phyloP scores from a whole-genome alignment of 2,113 vertebrate species.

The Neogale vison region DNA sequence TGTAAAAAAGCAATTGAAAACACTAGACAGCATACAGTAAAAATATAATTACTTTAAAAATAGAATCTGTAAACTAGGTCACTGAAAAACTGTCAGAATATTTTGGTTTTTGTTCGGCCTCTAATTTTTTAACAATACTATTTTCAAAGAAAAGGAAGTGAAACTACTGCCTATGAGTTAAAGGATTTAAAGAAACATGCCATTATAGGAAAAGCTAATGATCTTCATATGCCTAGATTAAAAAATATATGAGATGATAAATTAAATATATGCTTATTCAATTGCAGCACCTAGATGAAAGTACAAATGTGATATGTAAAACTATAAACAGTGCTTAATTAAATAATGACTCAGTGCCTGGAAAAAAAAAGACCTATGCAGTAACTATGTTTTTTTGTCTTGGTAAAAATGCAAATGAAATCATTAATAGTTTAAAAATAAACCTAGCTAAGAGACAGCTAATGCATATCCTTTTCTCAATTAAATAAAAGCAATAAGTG shows the following conservation, averaged over 20 bases:
- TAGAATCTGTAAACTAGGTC: conserved; percentile 11
- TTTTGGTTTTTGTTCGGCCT: conserved; percentile 39
- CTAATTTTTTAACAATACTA: neutral
- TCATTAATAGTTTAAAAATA: conserved; percentile 80
- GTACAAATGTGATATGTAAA: conserved; percentile 59
- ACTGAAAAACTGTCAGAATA: conserved; percentile 31
- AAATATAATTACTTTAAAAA: conserved; percentile 44
- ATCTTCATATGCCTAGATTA: neutral
- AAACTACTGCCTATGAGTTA: neutral
- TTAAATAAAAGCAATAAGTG: conserved; percentile 70
- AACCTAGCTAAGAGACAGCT: conserved; percentile 60
- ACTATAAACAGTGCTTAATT: conserved; percentile 76
- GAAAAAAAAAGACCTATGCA: conserved; percentile 62
- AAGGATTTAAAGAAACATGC: conserved; percentile 16
- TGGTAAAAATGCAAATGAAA: conserved; percentile 81
- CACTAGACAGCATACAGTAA: neutral
- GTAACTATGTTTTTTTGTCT: conserved; percentile 55
- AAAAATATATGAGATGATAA: conserved; percentile 55
- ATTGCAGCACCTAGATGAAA: conserved; percentile 38
- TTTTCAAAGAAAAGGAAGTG: conserved; percentile 30
- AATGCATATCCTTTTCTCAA: conserved; percentile 70
- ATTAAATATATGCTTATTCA: conserved; percentile 64
- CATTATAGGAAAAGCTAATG: conserved; percentile 47
- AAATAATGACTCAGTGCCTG: conserved; percentile 79
- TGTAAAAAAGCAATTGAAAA: conserved; percentile 48